Conservation (phyloP, 2,797 vertebrate genomes). For the Hipposideros larvatus region DNA sequence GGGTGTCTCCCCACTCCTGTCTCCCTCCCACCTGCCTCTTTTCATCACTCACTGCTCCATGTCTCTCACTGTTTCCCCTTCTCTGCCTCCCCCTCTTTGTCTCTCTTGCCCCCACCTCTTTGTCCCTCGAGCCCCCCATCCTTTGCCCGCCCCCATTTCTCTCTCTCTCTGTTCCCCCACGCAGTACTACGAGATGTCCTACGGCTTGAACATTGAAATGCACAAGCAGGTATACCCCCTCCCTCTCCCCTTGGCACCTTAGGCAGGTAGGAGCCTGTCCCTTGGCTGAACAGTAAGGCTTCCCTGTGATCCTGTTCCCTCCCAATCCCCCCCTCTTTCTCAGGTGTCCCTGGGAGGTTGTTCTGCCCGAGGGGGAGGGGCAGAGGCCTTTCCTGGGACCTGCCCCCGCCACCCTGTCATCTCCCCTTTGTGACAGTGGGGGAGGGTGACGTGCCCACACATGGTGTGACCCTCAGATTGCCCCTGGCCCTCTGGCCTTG, state of each 20-base stretch:
- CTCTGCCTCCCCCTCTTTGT: not conserved
- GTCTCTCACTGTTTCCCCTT: not conserved
- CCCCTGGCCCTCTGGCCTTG: accelerated
- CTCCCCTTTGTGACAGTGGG: not conserved
- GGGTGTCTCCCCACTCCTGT: not conserved
- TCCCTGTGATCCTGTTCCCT: not conserved
- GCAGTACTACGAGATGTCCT: slow-evolving; percentile 99
- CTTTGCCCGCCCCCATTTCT: not conserved
- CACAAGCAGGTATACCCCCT: slow-evolving; percentile 95
- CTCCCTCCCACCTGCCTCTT: not conserved
- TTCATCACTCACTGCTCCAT: not conserved
- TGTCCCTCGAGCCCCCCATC: not conserved
- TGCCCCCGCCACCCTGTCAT: not conserved
- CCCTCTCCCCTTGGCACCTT: accelerated
- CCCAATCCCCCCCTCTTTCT: not conserved
- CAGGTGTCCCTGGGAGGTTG: not conserved
- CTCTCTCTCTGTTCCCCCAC: not conserved
- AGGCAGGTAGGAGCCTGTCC: not conserved
- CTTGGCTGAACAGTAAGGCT: not conserved
- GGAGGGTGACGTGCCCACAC: not conserved
- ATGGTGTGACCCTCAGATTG: not conserved
- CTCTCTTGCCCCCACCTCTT: not conserved
- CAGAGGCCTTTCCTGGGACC: not conserved
- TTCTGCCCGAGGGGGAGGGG: not conserved
- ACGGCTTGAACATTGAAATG: slow-evolving; percentile 99